Conservation (phyloP, 2,888 invertebrate genomes). For the Plagodis pulveraria region DNA sequence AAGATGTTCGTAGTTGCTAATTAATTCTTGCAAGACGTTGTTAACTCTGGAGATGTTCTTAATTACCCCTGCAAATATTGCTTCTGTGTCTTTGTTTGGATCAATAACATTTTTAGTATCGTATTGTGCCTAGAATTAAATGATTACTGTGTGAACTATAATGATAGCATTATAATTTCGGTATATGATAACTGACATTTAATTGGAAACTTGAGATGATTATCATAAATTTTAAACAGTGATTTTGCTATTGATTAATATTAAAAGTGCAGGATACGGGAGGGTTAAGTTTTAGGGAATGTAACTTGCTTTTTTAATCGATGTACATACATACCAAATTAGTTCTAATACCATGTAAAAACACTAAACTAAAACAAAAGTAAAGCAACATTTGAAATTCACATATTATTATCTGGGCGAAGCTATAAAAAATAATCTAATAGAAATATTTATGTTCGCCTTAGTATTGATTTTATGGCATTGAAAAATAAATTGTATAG, state of each 20-base stretch:
- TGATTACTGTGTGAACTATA: not conserved
- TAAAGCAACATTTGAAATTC: conserved; percentile 54
- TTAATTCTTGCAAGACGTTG: conserved; percentile 57
- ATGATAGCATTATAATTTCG: not conserved
- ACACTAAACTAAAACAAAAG: conserved; percentile 36
- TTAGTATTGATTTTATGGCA: conserved; percentile 33
- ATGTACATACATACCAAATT: conserved; percentile 16
- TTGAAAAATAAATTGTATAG: conserved; percentile 19
- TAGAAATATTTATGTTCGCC: conserved; percentile 25
- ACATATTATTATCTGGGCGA: conserved; percentile 30
- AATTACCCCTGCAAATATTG: conserved; percentile 54
- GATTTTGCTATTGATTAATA: too few species aligned
- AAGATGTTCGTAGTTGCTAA: conserved; percentile 60
- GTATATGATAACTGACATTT: not conserved
- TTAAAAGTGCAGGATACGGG: too few species aligned
- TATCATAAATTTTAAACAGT: too few species aligned
- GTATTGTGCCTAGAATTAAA: conserved; percentile 13
- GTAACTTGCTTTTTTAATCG: too few species aligned
- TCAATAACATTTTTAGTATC: conserved; percentile 1
- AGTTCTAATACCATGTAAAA: conserved; percentile 33
- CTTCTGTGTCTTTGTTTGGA: conserved; percentile 34
- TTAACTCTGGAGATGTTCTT: conserved; percentile 66
- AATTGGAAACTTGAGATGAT: too few species aligned
- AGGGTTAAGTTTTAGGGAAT: too few species aligned
- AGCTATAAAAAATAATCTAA: conserved; percentile 34